Evolutionary conservation across 2,113 vertebrate genomes (phyloP).

Genomic region (Oryzias curvinotus): DNA sequence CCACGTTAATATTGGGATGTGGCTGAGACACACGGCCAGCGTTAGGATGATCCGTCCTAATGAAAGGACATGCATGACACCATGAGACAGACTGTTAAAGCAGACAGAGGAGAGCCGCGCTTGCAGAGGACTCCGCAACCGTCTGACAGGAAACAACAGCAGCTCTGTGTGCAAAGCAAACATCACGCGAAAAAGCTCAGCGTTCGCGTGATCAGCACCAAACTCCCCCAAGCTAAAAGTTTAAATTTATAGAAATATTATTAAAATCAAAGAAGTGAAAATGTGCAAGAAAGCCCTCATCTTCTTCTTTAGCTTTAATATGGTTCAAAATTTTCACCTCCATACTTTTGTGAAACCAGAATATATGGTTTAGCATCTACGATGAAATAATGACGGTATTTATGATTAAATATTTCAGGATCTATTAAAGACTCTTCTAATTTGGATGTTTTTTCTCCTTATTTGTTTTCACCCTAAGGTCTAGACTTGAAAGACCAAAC

Average conservation of each 20-base stretch:
- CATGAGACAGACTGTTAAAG: conserved; percentile 14
- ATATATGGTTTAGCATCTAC: no score
- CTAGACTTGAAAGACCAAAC: no score
- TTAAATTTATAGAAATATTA: background rate
- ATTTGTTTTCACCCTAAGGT: no score
- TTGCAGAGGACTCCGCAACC: background rate
- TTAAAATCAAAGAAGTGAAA: no score
- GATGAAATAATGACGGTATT: no score
- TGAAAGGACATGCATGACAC: background rate
- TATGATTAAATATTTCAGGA: no score
- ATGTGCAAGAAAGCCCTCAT: no score
- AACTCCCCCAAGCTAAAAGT: background rate
- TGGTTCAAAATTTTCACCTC: no score
- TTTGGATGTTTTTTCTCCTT: no score
- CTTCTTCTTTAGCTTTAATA: no score
- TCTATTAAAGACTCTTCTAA: no score
- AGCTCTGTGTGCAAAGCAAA: background rate
- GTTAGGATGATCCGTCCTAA: conserved; percentile 14
- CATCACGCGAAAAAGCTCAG: background rate
- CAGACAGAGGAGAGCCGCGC: background rate
- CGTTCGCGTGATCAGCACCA: background rate
- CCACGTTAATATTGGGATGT: conserved; percentile 2
- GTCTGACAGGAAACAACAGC: conserved; percentile 17
- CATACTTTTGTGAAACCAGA: no score
- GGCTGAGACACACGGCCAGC: conserved; percentile 15